phyloP scores from a whole-genome alignment of 2,888 invertebrate genomes.

The Cantharis rufa region DNA sequence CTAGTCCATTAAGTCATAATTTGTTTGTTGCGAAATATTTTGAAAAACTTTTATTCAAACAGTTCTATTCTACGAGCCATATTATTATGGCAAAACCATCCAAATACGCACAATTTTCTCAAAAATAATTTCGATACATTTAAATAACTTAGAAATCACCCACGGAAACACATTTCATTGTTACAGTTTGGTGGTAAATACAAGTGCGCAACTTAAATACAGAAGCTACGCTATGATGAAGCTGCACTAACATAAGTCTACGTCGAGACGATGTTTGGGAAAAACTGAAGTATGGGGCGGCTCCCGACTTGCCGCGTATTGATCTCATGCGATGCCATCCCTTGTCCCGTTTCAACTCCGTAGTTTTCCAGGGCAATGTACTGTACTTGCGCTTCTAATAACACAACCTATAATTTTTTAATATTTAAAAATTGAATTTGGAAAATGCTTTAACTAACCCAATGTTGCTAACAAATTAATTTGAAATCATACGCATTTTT shows the following conservation, averaged over 20 bases:
- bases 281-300: slow-evolving; percentile 37
- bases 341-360: slow-evolving; percentile 30
- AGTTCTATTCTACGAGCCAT: background rate
- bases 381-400: slow-evolving; percentile 22
- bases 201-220: slow-evolving; percentile 22
- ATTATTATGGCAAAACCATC: background rate
- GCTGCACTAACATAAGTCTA: slow-evolving; percentile 32
- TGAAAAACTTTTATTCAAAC: background rate
- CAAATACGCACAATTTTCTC: background rate
- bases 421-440: background rate
- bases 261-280: slow-evolving; percentile 29
- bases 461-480: background rate
- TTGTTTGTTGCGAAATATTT: background rate
- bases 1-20: background rate
- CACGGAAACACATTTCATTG: background rate
- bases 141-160: background rate
- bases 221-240: slow-evolving; percentile 27
- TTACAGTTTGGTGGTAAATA: background rate
- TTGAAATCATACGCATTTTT: background rate
- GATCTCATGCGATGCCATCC: slow-evolving; percentile 34
- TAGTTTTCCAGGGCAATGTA: slow-evolving; percentile 32
- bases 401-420: background rate
- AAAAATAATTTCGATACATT: background rate
- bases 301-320: slow-evolving; percentile 35
- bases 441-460: background rate